phyloP scores from a whole-genome alignment of 2,888 invertebrate genomes.

The Pherbina coryleti region DNA sequence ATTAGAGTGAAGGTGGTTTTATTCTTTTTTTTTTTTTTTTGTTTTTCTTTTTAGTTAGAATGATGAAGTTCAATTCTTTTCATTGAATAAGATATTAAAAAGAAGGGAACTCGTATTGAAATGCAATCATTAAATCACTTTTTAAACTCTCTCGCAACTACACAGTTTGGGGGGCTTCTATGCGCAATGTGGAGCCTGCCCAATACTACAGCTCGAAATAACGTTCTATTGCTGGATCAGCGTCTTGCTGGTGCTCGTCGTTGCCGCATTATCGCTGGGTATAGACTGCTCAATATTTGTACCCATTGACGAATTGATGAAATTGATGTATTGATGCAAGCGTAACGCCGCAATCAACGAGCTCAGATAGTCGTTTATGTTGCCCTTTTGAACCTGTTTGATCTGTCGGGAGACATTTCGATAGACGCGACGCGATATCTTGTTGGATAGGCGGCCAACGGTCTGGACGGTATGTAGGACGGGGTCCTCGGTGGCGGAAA shows the following conservation, averaged over 20 bases:
- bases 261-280: slow-evolving; percentile 40
- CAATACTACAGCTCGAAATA: background rate
- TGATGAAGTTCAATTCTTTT: background rate
- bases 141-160: background rate
- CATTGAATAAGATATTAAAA: background rate
- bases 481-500: slow-evolving; percentile 74
- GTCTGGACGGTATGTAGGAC: slow-evolving; percentile 80
- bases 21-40: no score
- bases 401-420: slow-evolving; percentile 76
- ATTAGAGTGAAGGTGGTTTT: background rate
- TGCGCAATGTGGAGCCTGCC: background rate
- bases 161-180: background rate
- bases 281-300: slow-evolving; percentile 64
- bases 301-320: slow-evolving; percentile 69
- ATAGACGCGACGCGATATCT: slow-evolving; percentile 79
- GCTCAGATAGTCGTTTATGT: slow-evolving; percentile 71
- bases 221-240: slow-evolving; percentile 1
- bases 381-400: slow-evolving; percentile 71
- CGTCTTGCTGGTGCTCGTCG: slow-evolving; percentile 18
- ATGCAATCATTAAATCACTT: background rate
- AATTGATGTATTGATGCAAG: slow-evolving; percentile 70
- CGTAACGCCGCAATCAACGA: slow-evolving; percentile 71
- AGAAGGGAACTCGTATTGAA: background rate
- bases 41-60: background rate
- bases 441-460: slow-evolving; percentile 79